Conservation (phyloP, 2,888 invertebrate genomes). For the Xanthia togata region DNA sequence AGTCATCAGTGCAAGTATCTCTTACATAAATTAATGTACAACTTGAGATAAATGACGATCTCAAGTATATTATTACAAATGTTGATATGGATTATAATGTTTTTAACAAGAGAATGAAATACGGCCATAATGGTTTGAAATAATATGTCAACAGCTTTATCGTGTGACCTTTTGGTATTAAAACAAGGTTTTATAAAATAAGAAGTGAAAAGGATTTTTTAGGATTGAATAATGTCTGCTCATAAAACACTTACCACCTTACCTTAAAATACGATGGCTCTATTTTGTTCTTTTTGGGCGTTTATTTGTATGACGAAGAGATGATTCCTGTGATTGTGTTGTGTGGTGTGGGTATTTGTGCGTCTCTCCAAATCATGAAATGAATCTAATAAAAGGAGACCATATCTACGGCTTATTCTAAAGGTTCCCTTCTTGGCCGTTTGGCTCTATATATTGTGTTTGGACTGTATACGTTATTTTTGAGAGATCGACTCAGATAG, state of each 20-base stretch:
- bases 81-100: conserved; percentile 29
- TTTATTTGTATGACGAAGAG: background rate
- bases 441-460: background rate
- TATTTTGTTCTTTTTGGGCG: background rate
- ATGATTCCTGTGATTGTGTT: conserved; percentile 1
- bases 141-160: conserved; percentile 36
- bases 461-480: conserved; percentile 3
- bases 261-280: background rate
- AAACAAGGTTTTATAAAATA: conserved; percentile 11
- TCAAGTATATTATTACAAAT: conserved; percentile 39
- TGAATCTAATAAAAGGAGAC: background rate
- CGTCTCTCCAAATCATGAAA: conserved; percentile 8
- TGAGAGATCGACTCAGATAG: background rate
- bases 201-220: conserved; percentile 1
- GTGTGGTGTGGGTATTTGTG: background rate
- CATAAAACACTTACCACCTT: background rate
- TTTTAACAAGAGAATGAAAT: conserved; percentile 43
- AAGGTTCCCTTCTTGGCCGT: background rate
- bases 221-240: conserved; percentile 2
- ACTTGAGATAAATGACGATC: conserved; percentile 38
- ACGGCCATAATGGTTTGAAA: conserved; percentile 20
- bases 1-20: conserved; percentile 30
- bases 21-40: conserved; percentile 37
- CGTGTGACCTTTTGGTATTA: conserved; percentile 22
- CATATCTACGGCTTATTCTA: background rate